Base-by-base conservation (phyloP, 1,140 invertebrate species). In the Drosophila kanapiae region DNA sequence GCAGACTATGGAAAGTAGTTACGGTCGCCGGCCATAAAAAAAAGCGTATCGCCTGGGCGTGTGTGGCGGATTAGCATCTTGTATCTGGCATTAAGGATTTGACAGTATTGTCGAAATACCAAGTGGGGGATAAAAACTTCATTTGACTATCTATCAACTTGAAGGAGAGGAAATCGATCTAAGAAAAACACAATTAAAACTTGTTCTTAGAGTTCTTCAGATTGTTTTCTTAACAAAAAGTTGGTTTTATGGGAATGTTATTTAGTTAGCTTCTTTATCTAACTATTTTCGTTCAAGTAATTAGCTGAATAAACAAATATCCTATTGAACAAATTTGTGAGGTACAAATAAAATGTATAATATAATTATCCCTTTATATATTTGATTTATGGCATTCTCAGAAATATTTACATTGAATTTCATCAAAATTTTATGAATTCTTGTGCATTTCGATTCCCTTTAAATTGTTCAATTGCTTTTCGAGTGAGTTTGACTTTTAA, bases 61-160 rank as follows among this genome's bases (percentile, higher is more conserved):
- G 75, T 69, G 74, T 49, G 0, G 16, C 75, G 64, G 74, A 78
- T 78, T 78, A 78, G 49, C 63, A 77, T 78, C 75, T 78, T 61
- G 75, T 69, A 57, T 49, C 53, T 31, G 43, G 27, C 16, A 58
- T 69, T 56, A 60, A 42, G 64, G 64, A 68, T 49, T 57, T 57
- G 13, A 57, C 75, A 78, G 60, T 59, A 78, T 56, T 78, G 37
- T 23, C 27, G n/a, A 40, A 68, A 75, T 35, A 38, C 31, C 29
- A 56, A 47, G 31, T 54, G 40, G 29, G 27, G 9, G 8, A 8
- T 31, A 45, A 37, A 13, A 23, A 16, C n/a, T 35, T 23, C 29
- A 31, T 72, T 62, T 47, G 33, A 2, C 13, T 37, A 43, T 40
- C 31, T 23, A 11, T 48, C 13, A 74, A 57, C 31, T 63, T 23